Evolutionary conservation across 2,888 invertebrate genomes (phyloP), one percentile per base, ranked within the genome.

Genomic region (Drosophila austrosaltans): DNA sequence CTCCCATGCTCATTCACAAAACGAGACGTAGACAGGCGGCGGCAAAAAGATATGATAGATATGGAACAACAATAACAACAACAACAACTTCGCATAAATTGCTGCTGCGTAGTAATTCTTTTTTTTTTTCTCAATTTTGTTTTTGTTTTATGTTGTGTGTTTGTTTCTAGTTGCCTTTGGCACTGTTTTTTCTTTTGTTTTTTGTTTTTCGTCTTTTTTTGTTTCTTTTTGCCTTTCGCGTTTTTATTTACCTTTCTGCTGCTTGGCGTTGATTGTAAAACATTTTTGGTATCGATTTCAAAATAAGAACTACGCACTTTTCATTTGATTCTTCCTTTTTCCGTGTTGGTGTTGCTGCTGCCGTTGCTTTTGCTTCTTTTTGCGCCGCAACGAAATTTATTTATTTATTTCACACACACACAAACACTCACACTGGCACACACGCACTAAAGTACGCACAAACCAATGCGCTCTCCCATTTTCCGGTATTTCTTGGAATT

Each of bases 281-380:
- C 84, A 83, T 78, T 76, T 89, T 89, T 84, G 79, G 84, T 85
- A 85, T 85, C 87, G 85, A 89, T 85, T 89, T 82, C 82, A 89
- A 87, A 87, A 89, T 81, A 77, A 78, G 62, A 88, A 86, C 87
- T 77, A 89, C 89, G 87, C 87, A 87, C 81, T 89, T 86, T 88
- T 68, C 69, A 69, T 60, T 71, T 69, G 66, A 28, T 36, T 61
- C 22, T 54, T 66, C 60, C 67, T 65, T 58, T 70, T 75, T 65
- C 48, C 62, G 62, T 70, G 63, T 73, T 84, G 75, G 69, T 77
- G 81, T 84, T 36, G 36, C 36, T 36, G 7, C 8, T 36, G 36
- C 10, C 36, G 7, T 36, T 36, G 30, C 30, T 30, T 30, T 30
- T 30, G 30, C 30, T 86, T 86, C 81, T 69, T 88, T 84, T 81